Evolutionary conservation across 2,888 invertebrate genomes (phyloP).

Genomic region (Cyrtodaria siliqua): DNA sequence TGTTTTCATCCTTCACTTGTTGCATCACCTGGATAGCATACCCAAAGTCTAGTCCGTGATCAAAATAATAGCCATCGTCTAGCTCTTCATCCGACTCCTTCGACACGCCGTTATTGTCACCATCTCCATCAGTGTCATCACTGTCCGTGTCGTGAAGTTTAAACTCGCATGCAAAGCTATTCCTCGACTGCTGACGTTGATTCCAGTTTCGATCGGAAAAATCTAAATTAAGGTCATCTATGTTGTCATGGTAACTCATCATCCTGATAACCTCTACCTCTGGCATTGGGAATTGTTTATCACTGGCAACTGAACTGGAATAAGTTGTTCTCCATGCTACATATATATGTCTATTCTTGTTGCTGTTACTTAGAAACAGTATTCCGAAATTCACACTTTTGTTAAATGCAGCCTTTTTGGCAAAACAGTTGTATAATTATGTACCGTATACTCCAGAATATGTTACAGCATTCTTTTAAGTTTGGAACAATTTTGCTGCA

Average conservation of each 20-base stretch:
- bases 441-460: no score
- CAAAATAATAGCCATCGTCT: slow-evolving; percentile 61
- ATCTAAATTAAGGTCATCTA: slow-evolving; percentile 65
- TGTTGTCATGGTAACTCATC: slow-evolving; percentile 22
- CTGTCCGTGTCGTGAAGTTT: slow-evolving; percentile 38
- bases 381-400: no score
- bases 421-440: no score
- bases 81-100: slow-evolving; percentile 34
- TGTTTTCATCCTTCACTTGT: not conserved
- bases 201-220: slow-evolving; percentile 63
- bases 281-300: slow-evolving; percentile 24
- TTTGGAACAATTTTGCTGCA: no score
- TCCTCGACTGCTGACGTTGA: slow-evolving; percentile 3
- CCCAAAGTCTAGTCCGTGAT: slow-evolving; percentile 57
- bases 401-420: no score
- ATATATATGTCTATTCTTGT: no score
- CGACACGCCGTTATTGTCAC: slow-evolving; percentile 3
- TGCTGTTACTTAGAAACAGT: no score
- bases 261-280: slow-evolving; percentile 13
- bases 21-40: slow-evolving; percentile 16
- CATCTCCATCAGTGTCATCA: slow-evolving; percentile 16
- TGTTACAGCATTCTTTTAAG: no score
- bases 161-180: slow-evolving; percentile 37
- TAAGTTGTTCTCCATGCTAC: no score
- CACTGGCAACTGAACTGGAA: no score